Conservation (phyloP, 2,888 invertebrate species). For the Melipona bicolor region DNA sequence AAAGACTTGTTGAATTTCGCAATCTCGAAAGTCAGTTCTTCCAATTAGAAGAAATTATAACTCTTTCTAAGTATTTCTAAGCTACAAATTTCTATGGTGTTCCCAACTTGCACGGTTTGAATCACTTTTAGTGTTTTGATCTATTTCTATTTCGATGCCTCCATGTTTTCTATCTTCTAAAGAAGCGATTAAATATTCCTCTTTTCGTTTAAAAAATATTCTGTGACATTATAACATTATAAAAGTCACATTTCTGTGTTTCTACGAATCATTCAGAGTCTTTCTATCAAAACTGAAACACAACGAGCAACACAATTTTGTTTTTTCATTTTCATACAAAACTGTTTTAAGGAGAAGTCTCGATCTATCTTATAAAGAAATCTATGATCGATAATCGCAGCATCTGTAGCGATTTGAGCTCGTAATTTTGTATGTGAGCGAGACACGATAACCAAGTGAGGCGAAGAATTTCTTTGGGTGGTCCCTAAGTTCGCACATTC, state of each 20-base stretch:
- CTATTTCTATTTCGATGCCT: not conserved
- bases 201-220: not conserved
- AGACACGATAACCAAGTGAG: no score
- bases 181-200: not conserved
- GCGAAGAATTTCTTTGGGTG: slow-evolving; percentile 9
- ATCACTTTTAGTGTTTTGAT: not conserved
- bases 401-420: no score
- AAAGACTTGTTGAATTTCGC: not conserved
- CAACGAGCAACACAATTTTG: not conserved
- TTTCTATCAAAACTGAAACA: not conserved
- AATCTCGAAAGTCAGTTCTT: slow-evolving; percentile 3
- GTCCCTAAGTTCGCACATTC: slow-evolving; percentile 15
- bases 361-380: slow-evolving; percentile 7
- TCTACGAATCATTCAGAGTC: no score
- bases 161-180: not conserved
- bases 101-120: not conserved
- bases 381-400: not conserved
- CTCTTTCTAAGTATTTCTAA: not conserved
- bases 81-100: slow-evolving; percentile 3
- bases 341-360: not conserved
- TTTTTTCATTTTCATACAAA: not conserved
- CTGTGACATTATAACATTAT: not conserved
- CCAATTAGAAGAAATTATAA: not conserved
- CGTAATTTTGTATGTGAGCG: no score
- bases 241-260: not conserved